Evolutionary conservation across 2,888 invertebrate species (phyloP).

Genomic region (Platycnemis pennipes): DNA sequence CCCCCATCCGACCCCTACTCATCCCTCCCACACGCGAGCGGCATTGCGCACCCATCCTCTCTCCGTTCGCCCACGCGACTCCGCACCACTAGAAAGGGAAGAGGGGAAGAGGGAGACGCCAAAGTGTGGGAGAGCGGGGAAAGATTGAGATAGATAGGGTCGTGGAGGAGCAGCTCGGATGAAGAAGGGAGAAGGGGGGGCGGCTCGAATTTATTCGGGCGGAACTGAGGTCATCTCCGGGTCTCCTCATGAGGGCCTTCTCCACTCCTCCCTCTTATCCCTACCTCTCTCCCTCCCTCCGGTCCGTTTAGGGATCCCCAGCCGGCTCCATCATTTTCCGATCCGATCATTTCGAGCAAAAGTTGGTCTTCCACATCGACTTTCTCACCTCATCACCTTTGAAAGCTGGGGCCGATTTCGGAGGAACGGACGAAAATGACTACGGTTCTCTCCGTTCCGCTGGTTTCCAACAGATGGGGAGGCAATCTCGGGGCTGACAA

Average conservation of each 20-base stretch:
- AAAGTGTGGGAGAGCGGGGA: not conserved
- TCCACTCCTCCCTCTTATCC: not conserved
- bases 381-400: no score
- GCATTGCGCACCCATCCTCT: not conserved
- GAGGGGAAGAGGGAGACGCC: not conserved
- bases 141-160: constrained; percentile 13
- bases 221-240: not conserved
- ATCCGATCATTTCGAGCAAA: no score
- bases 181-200: not conserved
- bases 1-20: not conserved
- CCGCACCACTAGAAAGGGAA: not conserved
- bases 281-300: not conserved
- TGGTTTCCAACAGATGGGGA: no score
- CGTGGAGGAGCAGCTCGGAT: not conserved
- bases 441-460: no score
- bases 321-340: not conserved
- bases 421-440: no score
- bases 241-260: not conserved
- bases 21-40: not conserved
- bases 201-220: not conserved
- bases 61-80: not conserved
- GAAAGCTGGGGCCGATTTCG: no score
- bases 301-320: not conserved
- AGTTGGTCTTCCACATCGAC: no score
- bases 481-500: no score